Evolutionary conservation across 2,797 vertebrate genomes (phyloP).

Genomic region (Sorex maritimensis): DNA sequence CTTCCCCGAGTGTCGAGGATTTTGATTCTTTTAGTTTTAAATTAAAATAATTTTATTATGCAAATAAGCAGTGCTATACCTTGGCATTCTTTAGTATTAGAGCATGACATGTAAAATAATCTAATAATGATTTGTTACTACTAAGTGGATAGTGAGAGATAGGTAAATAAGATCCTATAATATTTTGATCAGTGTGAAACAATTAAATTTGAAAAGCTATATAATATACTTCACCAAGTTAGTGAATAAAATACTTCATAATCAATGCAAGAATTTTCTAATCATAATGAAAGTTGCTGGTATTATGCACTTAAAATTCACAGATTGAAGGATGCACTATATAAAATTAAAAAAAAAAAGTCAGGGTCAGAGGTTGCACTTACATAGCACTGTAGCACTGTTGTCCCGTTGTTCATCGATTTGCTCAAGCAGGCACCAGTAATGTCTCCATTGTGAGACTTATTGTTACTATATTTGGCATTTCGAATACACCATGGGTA

Average conservation of each 20-base stretch:
- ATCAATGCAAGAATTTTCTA: not conserved
- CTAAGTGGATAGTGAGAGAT: constrained; percentile 9
- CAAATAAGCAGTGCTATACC: not conserved
- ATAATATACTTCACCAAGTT: too few relatives aligned
- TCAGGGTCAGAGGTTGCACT: not conserved
- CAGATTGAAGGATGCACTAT: not conserved
- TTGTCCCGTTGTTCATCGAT: too few relatives aligned
- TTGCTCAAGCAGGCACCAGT: too few relatives aligned
- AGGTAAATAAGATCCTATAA: not conserved
- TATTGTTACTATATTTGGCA: too few relatives aligned
- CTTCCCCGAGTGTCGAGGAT: not conserved
- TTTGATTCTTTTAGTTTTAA: constrained; percentile 32
- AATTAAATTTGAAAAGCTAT: constrained; percentile 8
- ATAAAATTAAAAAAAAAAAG: not conserved
- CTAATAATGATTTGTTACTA: not conserved
- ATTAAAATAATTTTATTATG: constrained; percentile 17
- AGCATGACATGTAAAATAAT: not conserved
- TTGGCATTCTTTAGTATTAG: not conserved
- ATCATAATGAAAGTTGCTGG: not conserved
- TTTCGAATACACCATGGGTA: too few relatives aligned
- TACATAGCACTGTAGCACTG: too few relatives aligned
- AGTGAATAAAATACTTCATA: not conserved
- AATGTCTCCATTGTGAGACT: too few relatives aligned
- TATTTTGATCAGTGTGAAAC: constrained; percentile 49
- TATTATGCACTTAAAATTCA: too few relatives aligned